These are phyloP conservation scores for Melipona quadrifasciata DNA, from an alignment of 1,140 invertebrate species.

Conservation along the genomic window DNA sequence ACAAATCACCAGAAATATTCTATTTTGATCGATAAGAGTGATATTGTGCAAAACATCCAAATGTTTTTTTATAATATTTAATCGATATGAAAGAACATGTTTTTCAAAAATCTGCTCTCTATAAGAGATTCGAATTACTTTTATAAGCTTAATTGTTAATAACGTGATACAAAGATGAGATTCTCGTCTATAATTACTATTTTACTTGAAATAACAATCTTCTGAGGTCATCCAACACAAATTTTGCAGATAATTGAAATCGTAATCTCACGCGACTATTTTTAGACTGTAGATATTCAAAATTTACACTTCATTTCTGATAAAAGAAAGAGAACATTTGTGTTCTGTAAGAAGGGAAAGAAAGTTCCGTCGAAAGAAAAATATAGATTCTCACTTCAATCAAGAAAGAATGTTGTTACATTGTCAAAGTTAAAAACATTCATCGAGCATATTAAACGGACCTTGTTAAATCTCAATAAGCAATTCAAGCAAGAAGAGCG, in stretches of 20 bases:
- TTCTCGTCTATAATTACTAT: background rate
- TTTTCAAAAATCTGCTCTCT: too few species aligned
- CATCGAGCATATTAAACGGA: background rate
- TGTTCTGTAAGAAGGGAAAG: too few species aligned
- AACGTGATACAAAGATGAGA: too few species aligned
- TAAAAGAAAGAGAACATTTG: too few species aligned
- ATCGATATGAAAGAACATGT: too few species aligned
- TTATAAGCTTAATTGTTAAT: background rate
- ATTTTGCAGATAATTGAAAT: background rate
- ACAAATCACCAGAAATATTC: too few species aligned
- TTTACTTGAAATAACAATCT: background rate
- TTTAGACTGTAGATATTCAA: background rate
- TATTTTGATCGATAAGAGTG: too few species aligned
- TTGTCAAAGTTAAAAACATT: slow-evolving; percentile 14
- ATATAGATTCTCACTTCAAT: background rate
- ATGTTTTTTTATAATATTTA: too few species aligned
- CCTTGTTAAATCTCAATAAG: slow-evolving; percentile 44
- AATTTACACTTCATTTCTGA: background rate
- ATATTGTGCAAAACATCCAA: too few species aligned
- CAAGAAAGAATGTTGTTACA: background rate
- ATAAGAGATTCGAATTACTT: background rate
- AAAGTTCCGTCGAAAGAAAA: too few species aligned
- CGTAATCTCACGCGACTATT: background rate
- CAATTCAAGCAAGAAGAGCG: background rate
- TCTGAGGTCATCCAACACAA: background rate